Percentiles rank a stretch among this genome's conserved stretches.
Conservation (phyloP, 2,888 invertebrate genomes). For the Masnerella sp. region DNA sequence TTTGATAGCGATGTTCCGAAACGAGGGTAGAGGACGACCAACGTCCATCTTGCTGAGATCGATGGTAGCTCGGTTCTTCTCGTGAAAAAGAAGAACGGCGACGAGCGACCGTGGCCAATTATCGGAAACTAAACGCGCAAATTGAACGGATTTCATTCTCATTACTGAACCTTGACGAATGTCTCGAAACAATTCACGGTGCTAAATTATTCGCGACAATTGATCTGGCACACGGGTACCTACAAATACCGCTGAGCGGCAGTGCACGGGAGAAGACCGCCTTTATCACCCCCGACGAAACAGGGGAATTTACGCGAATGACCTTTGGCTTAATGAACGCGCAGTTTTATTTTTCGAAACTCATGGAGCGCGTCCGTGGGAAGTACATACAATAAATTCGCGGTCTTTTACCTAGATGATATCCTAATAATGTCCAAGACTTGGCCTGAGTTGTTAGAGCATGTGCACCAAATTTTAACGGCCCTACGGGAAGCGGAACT, state of each 20-base stretch:
- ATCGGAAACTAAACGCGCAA: slow-evolving; percentile 49
- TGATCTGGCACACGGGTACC: slow-evolving; percentile 48
- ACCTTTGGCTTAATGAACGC: slow-evolving; percentile 68
- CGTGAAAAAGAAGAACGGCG: slow-evolving; percentile 53
- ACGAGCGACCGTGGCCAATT: slow-evolving; percentile 53
- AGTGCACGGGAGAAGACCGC: slow-evolving; percentile 47
- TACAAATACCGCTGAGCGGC: slow-evolving; percentile 50
- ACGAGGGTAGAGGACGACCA: no score
- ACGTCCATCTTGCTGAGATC: no score
- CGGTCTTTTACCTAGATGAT: slow-evolving; percentile 57
- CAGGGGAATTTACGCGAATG: slow-evolving; percentile 63
- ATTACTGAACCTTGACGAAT: slow-evolving; percentile 52
- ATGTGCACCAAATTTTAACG: slow-evolving; percentile 60
- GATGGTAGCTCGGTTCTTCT: no score
- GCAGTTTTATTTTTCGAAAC: slow-evolving; percentile 63
- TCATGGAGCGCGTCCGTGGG: slow-evolving; percentile 62
- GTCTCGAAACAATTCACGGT: slow-evolving; percentile 40
- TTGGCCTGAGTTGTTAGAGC: slow-evolving; percentile 61
- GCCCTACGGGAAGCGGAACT: slow-evolving; percentile 59
- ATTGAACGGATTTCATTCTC: slow-evolving; percentile 49
- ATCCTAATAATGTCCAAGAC: slow-evolving; percentile 52
- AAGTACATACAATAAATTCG: slow-evolving; percentile 51
- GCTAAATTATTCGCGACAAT: slow-evolving; percentile 28
- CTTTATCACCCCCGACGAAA: slow-evolving; percentile 61
- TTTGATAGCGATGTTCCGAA: no score